These are phyloP conservation scores for Lepeophtheirus nordmannii DNA, from an alignment of 2,888 invertebrate genomes.

Conservation along the genomic window DNA sequence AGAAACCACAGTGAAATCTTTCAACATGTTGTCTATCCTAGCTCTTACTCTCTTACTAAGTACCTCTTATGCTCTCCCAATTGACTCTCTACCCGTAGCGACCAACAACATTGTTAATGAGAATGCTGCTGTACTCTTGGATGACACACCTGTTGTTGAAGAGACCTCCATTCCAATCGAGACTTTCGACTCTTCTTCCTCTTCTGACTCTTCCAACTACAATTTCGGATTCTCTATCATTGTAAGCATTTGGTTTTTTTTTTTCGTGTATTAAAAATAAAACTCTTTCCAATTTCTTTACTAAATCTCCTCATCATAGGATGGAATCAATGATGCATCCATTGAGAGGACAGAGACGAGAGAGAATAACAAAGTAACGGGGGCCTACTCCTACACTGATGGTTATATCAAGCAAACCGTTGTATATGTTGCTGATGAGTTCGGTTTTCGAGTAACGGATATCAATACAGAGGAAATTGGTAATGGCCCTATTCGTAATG, in stretches of 20 bases:
- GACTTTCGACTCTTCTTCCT: not conserved
- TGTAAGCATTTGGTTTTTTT: not conserved
- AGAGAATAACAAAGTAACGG: not conserved
- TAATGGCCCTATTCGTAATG: conserved; percentile 12
- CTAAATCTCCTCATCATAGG: not conserved
- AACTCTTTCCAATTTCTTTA: not conserved
- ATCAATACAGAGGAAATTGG: conserved; percentile 15
- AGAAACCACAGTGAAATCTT: too few species aligned
- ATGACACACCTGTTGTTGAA: not conserved
- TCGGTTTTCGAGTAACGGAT: conserved; percentile 17
- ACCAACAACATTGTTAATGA: not conserved
- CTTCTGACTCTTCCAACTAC: not conserved
- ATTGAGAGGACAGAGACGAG: conserved; percentile 12
- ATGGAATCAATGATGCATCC: conserved; percentile 12
- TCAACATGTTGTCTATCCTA: not conserved
- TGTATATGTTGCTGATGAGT: conserved; percentile 11
- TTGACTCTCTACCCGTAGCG: not conserved
- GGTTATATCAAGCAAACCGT: conserved; percentile 19
- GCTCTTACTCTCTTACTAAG: not conserved
- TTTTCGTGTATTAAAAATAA: not conserved
- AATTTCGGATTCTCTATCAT: not conserved
- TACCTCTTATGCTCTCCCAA: not conserved
- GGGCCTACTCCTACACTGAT: conserved; percentile 15
- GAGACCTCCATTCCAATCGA: not conserved
- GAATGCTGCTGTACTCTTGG: not conserved